A percentile compares a stretch with the other conserved stretches of the same genome.
These are phyloP conservation scores for Diarsia dahlii DNA, from an alignment of 2,888 invertebrate species.

Conservation along the genomic window DNA sequence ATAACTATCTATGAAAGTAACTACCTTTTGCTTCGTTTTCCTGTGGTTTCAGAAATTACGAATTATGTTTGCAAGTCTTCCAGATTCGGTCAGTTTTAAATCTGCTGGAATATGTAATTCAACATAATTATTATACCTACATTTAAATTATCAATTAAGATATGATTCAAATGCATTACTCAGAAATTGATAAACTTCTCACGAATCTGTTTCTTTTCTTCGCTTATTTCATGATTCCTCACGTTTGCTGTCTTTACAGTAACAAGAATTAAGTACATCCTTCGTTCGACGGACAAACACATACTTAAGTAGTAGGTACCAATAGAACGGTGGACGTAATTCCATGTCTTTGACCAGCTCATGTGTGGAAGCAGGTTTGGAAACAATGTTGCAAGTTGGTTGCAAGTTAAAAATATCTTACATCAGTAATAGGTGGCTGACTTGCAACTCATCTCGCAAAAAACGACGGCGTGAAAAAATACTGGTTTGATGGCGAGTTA, in stretches of 20 bases:
- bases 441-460: constrained; percentile 47
- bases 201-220: constrained; percentile 8
- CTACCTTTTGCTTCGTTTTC: background rate
- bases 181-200: constrained; percentile 19
- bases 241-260: constrained; percentile 11
- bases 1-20: background rate
- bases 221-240: constrained; percentile 15
- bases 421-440: constrained; percentile 45
- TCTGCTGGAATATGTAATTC: background rate
- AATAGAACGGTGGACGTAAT: constrained; percentile 19
- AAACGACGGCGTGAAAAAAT: constrained; percentile 42
- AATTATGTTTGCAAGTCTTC: background rate
- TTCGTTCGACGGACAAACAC: constrained; percentile 1
- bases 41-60: constrained; percentile 7
- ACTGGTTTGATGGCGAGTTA: constrained; percentile 39
- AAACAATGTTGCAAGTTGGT: constrained; percentile 50
- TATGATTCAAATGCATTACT: constrained; percentile 12
- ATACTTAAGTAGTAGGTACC: constrained; percentile 3
- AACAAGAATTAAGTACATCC: constrained; percentile 22
- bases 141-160: background rate
- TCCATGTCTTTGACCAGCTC: constrained; percentile 23
- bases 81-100: background rate
- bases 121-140: background rate
- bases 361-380: constrained; percentile 39
- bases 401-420: constrained; percentile 52